These are phyloP conservation scores for Sminthurides bifidus DNA, from an alignment of 1,140 invertebrate species.

Conservation along the genomic window DNA sequence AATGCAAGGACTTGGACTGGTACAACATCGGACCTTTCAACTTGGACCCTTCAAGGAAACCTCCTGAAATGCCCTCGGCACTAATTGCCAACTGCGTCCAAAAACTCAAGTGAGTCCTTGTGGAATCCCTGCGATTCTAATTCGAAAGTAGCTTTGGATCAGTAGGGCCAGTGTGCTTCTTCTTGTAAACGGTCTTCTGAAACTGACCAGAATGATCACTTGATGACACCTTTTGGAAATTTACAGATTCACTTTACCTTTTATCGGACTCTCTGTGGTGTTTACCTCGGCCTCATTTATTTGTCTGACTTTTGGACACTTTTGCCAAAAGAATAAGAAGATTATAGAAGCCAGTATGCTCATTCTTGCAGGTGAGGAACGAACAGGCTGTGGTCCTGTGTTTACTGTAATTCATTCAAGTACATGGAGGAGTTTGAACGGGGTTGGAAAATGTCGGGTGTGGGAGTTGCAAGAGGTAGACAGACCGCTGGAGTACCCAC, in stretches of 20 bases:
- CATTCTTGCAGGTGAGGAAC: conserved; percentile 27
- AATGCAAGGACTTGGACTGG: conserved; percentile 28
- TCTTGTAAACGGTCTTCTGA: too few relatives aligned
- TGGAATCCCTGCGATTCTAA: background rate
- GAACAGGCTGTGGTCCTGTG: background rate
- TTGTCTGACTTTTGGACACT: conserved; percentile 29
- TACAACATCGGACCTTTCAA: conserved; percentile 24
- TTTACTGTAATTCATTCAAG: background rate
- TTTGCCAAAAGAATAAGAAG: conserved; percentile 31
- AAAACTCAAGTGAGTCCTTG: conserved; percentile 25
- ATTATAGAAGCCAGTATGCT: conserved; percentile 32
- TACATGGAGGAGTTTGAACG: background rate
- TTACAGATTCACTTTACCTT: conserved; percentile 30
- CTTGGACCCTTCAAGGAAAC: conserved; percentile 11
- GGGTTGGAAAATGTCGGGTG: background rate
- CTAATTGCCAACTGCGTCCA: conserved; percentile 30
- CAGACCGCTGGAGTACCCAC: too few relatives aligned
- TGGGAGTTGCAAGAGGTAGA: background rate
- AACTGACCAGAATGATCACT: too few relatives aligned
- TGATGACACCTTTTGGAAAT: background rate
- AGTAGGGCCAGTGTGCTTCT: too few relatives aligned
- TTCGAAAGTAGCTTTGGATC: too few relatives aligned
- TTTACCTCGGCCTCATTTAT: conserved; percentile 30
- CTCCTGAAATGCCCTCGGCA: conserved; percentile 25
- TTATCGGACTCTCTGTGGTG: conserved; percentile 30